Evolutionary conservation across 2,113 vertebrate species (phyloP), one percentile per base, ranked within the genome.

Genomic region (Bathybates hornii): DNA sequence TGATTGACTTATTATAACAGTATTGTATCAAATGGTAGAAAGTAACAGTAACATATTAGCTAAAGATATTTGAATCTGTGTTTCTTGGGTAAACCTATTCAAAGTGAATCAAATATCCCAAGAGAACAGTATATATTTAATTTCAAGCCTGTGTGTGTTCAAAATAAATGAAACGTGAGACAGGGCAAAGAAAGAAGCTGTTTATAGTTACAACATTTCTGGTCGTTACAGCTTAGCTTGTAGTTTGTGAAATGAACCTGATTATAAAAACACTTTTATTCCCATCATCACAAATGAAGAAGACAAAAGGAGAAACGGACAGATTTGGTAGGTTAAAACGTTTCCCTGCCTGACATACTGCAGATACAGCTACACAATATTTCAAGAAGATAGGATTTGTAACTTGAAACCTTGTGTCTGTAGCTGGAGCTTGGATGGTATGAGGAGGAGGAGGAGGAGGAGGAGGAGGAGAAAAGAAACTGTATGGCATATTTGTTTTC

Each of bases 321-420:
- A 19, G 24, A 76, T 50, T 8, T 78, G 24, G 24, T 45, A 32
- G 24, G 9, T 24, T 48, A 32, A 78, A 50, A 12, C 16, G 7
- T 32, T 48, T 50, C 71, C 24, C 71, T 50, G 43, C 43, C 71
- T 78, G 24, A 50, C 43, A 78, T 32, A 50, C 9, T 76, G 71
- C 43, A 76, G 78, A 76, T 19, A 17, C 14, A 48, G 24, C 43
- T 76, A 76, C 43, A 48, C 71, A 52, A 43, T 76, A 21, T 61
- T 71, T 61, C 73, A 56, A 80, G 50, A 50, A 52, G 50, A 5
- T 36, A 80, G 10, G 9, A 82, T 5, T 3, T 43, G 27, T 78
- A 90, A 86, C 87, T 71, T 34, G 53, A 59, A 87, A 86, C 43
- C 68, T 63, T 80, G 66, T 83, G 84, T 81, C 53, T 81, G 63